Evolutionary conservation across 2,797 vertebrate genomes (phyloP), one percentile per base, ranked within the genome.

Genomic region (Buphagus erythrorhynchus): DNA sequence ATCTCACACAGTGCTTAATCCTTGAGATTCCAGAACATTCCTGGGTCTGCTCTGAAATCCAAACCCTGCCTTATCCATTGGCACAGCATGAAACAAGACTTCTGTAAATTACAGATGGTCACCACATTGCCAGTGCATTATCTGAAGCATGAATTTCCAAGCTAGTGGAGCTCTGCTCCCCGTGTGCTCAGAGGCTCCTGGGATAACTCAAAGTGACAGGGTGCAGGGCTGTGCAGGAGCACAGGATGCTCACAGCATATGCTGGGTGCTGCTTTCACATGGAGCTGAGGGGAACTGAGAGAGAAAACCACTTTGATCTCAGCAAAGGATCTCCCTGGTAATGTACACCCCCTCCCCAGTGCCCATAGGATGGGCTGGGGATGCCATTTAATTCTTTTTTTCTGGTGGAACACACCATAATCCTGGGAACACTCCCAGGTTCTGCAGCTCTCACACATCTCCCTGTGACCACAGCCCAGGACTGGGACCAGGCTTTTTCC

Each of bases 101-200:
- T 85, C 75, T 57, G 38, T 38, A 89, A 46, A 29, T 91, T 97
- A 84, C 91, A 96, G 94, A 97, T 97, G 90, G 94, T 92, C 93
- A 94, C 82, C 84, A 82, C 88, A 51, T 94, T 72, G 52, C 94
- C 92, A 95, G 88, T 67, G 93, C 29, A 49, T 63, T 95, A 84
- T 91, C 40, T 96, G 93, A 94, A 90, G 93, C 96, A 29, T 96
- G 83, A 87, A 46, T 97, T 98, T 98, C 94, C 97, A 97, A 46
- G 52, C 93, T 82, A 93, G 20, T 97, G 94, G 38, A 97, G 90
- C 49, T 95, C 71, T 81, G 91, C 91, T 97, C 93, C 69, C 87
- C 86, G 45, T 58, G 93, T 92, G 91, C 95, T 98, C 86, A 29
- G 94, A 95, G 96, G 94, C 66, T 83, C 82, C 75, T 66, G 78